Conservation (phyloP, 2,797 vertebrate species). For the Muscicapa comitata region DNA sequence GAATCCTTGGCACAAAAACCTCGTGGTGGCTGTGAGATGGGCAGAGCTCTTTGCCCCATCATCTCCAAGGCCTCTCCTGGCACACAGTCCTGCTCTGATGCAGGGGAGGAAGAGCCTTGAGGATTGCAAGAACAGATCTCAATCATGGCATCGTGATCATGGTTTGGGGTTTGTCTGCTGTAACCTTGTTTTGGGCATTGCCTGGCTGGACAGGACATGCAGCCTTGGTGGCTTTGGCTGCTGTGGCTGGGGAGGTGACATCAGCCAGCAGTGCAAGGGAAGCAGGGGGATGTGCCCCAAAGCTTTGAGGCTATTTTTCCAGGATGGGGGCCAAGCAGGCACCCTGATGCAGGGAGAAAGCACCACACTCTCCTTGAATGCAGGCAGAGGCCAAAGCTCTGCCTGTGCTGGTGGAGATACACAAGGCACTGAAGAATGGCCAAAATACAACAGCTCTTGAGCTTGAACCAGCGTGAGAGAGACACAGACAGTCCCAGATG, state of each 20-base stretch:
- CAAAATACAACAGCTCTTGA: not conserved
- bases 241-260: not conserved
- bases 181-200: not conserved
- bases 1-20: not conserved
- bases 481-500: not conserved
- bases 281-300: not conserved
- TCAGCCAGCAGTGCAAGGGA: not conserved
- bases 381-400: not conserved
- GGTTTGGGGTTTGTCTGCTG: not conserved
- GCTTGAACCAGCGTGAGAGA: not conserved
- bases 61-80: not conserved
- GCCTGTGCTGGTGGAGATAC: not conserved
- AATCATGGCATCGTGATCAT: not conserved
- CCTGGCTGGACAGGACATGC: not conserved
- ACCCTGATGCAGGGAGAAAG: not conserved
- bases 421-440: not conserved
- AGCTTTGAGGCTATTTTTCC: not conserved
- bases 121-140: not conserved
- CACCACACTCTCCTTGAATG: not conserved
- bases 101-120: not conserved
- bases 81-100: not conserved
- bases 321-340: not conserved
- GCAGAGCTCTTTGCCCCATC: not conserved
- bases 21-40: rapidly evolving
- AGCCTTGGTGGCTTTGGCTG: not conserved